Evolutionary conservation across 2,113 vertebrate genomes (phyloP), one percentile per base, ranked within the genome.

Genomic region (Amblyornis subalaris): DNA sequence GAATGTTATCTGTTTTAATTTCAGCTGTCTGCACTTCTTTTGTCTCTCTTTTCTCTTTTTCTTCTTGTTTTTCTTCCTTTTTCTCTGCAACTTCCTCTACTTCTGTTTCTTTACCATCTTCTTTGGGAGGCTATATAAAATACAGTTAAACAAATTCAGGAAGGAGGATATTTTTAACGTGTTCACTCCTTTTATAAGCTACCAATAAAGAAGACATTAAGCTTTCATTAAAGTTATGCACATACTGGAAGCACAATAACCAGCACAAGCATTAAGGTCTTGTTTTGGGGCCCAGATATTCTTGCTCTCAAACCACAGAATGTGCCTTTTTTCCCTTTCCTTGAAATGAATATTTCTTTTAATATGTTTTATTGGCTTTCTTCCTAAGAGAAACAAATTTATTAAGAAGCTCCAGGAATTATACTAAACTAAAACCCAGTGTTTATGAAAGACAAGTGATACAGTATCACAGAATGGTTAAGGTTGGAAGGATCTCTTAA

Each of bases 91-190:
- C 89, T 89, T 98, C 97, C 80, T 97, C 97, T 20, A 92, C 85
- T 73, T 96, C 95, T 26, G 45, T 96, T 62, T 98, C 97, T 87
- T 98, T 98, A 78, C 96, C 97, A 83, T 98, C 98, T 94, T 98
- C 98, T 97, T 98, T 98, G 55, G 95, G 96, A 91, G 98, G 98
- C 99, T 99, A 62, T 42, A 61, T 42, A 90, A 90, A 96, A 94
- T 3, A 72, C 9, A 85, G 79, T 89, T 84, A 89, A 92, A 72
- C 12, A 84, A 92, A 65, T 20, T 73, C 44, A 88, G 55, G 6
- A 74, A 67, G 10, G 33, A 67, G 9, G 4, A 13, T 61, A 54
- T 45, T 88, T 81, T 84, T 40, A 55, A 58, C 7, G 36, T 48
- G 3, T 24, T 50, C 4, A 51, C 58, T 88, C 67, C 8, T 70